A percentile compares a stretch with the other conserved stretches of the same genome.
phyloP scores from a whole-genome alignment of 1,140 invertebrate species.

The Popillia japonica region DNA sequence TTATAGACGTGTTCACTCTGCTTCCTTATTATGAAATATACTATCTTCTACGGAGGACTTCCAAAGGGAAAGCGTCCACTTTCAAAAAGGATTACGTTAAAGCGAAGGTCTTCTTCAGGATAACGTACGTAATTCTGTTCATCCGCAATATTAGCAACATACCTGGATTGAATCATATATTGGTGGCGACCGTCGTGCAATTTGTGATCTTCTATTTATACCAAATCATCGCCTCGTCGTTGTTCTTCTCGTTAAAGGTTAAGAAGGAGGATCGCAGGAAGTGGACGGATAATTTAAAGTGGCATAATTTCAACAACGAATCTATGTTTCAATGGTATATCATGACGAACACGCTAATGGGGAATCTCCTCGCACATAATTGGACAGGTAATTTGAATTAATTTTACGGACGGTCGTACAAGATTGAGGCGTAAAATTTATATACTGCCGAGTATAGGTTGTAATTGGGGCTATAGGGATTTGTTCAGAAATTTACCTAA shows the following conservation, averaged over 20 bases:
- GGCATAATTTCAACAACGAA: constrained; percentile 21
- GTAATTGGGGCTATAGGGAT: too few relatives aligned
- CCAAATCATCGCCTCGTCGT: background rate
- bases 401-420: too few relatives aligned
- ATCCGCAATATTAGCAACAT: background rate
- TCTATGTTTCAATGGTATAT: constrained; percentile 23
- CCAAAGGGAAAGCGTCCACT: background rate
- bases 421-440: too few relatives aligned
- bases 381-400: constrained; percentile 16
- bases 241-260: background rate
- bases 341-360: background rate
- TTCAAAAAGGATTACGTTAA: constrained; percentile 12
- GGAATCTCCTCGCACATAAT: constrained; percentile 19
- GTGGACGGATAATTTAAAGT: constrained; percentile 5
- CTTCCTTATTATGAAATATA: constrained; percentile 31
- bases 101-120: constrained; percentile 1
- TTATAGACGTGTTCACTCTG: constrained; percentile 7
- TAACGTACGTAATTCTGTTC: background rate
- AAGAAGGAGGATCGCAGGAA: background rate
- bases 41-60: background rate
- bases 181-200: background rate
- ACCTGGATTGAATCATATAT: background rate
- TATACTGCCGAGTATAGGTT: too few relatives aligned
- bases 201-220: background rate
- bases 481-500: too few relatives aligned